These are phyloP conservation scores for Camelus dromedarius DNA, from an alignment of 2,113 vertebrate species.

Conservation along the genomic window DNA sequence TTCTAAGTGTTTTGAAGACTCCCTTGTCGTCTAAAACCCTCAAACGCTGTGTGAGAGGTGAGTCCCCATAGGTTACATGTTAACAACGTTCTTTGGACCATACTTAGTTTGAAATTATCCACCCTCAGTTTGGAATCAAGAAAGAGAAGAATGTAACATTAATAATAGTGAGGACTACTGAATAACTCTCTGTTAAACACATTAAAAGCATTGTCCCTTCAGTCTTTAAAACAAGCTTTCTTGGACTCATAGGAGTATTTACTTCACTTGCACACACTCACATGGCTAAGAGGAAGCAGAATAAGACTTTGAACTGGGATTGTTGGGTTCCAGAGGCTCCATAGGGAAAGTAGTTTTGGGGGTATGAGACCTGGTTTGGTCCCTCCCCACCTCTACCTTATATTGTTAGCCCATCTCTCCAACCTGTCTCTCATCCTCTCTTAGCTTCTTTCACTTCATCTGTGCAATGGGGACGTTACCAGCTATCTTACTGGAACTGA, in stretches of 20 bases:
- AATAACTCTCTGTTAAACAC: neutral
- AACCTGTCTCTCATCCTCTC: neutral
- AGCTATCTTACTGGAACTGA: neutral
- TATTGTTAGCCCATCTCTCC: neutral
- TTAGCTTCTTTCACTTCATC: neutral
- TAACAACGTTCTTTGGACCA: neutral
- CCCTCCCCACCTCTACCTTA: neutral
- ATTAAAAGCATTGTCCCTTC: neutral
- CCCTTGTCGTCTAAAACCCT: neutral
- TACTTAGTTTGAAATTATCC: neutral
- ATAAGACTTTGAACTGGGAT: neutral
- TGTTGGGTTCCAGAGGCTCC: neutral
- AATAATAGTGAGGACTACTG: neutral
- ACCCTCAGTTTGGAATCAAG: neutral
- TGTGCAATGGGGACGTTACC: neutral
- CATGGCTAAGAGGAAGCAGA: neutral
- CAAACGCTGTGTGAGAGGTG: neutral
- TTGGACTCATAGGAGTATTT: neutral
- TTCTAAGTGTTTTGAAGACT: neutral
- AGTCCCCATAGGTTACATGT: neutral
- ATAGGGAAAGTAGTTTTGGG: neutral
- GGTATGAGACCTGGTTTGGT: neutral
- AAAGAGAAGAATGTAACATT: neutral
- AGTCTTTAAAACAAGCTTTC: neutral
- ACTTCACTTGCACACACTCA: neutral